Conservation (phyloP, 2,888 invertebrate species). For the Thecocarcelia acutangulata region DNA sequence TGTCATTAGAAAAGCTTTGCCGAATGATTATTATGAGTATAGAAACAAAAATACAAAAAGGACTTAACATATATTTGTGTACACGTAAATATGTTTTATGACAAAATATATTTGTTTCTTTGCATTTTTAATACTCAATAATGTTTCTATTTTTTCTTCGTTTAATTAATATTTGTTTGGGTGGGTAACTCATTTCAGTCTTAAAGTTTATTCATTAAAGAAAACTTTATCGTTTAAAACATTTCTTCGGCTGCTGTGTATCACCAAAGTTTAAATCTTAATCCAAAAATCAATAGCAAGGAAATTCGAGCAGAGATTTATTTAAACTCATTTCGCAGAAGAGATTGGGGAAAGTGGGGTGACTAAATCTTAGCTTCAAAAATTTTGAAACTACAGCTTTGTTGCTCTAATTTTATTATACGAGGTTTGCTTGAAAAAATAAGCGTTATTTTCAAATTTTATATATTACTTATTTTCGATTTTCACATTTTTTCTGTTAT, state of each 20-base stretch:
- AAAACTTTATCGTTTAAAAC: constrained; percentile 30
- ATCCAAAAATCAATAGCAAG: constrained; percentile 75
- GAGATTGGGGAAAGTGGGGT: constrained; percentile 70
- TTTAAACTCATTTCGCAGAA: constrained; percentile 70
- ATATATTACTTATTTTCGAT: too few species aligned
- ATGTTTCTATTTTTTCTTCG: not conserved
- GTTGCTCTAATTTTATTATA: too few species aligned
- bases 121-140: not conserved
- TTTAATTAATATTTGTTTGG: constrained; percentile 14
- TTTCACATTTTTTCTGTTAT: too few species aligned
- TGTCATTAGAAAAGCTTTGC: constrained; percentile 54
- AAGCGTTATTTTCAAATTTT: too few species aligned
- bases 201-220: constrained; percentile 56
- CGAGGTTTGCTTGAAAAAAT: too few species aligned
- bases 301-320: constrained; percentile 64
- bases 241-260: constrained; percentile 38
- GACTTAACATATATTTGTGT: not conserved
- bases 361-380: constrained; percentile 1
- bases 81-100: not conserved
- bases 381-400: not conserved
- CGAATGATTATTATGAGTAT: constrained; percentile 18
- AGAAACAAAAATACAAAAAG: not conserved
- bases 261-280: constrained; percentile 74
- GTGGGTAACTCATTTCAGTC: constrained; percentile 28
- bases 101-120: constrained; percentile 1